A percentile compares a stretch with the other conserved stretches of the same genome.
Conservation (phyloP, 2,888 invertebrate species). For the Polia nebulosa region DNA sequence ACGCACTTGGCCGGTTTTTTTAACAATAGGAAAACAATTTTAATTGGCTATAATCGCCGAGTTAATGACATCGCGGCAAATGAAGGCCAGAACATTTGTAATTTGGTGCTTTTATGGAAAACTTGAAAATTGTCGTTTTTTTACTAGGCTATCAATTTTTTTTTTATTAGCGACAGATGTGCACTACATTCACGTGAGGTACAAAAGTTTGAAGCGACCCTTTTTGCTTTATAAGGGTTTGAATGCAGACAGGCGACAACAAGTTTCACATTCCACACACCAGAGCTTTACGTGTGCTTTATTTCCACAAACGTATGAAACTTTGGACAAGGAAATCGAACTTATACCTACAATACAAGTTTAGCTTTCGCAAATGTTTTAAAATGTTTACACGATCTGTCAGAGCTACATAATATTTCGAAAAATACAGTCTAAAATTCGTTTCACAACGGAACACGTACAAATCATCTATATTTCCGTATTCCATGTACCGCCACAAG, state of each 20-base stretch:
- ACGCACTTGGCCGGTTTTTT: too few relatives aligned
- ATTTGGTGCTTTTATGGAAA: not conserved
- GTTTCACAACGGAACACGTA: not conserved
- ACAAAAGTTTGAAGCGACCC: slow-evolving; percentile 31
- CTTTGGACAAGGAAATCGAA: not conserved
- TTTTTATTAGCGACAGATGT: slow-evolving; percentile 38
- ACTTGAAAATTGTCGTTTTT: not conserved
- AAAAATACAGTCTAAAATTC: not conserved
- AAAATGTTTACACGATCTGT: too few relatives aligned
- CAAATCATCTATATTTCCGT: slow-evolving; percentile 8
- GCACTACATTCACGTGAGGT: not conserved
- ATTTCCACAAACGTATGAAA: not conserved
- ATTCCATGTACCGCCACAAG: slow-evolving; percentile 2
- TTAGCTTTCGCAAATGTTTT: not conserved
- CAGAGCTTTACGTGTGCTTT: not conserved
- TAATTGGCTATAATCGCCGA: slow-evolving; percentile 18
- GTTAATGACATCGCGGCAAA: slow-evolving; percentile 10
- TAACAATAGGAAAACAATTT: slow-evolving; percentile 33
- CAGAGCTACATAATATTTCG: not conserved
- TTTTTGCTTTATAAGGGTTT: slow-evolving; percentile 47
- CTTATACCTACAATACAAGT: not conserved
- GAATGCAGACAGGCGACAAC: slow-evolving; percentile 17
- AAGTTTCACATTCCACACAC: slow-evolving; percentile 6
- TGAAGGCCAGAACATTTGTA: slow-evolving; percentile 10
- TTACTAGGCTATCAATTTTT: too few relatives aligned